Evolutionary conservation across 2,888 invertebrate genomes (phyloP).

Genomic region (Drosophila ezoana): DNA sequence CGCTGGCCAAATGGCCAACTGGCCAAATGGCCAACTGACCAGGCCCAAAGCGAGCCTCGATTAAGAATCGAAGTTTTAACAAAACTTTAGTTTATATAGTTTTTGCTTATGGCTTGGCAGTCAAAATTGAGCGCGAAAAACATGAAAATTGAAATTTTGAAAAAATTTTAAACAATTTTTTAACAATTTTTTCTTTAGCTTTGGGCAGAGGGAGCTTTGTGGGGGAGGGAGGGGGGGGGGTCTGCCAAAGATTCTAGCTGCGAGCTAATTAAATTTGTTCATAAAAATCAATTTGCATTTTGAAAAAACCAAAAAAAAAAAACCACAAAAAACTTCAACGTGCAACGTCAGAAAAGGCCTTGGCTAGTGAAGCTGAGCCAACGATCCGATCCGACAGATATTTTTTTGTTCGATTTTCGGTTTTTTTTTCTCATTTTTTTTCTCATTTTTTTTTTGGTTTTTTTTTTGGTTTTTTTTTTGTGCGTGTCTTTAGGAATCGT

Average conservation of each 20-base stretch:
- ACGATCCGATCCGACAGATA: constrained; percentile 54
- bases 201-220: not conserved
- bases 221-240: not conserved
- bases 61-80: constrained; percentile 49
- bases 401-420: constrained; percentile 19
- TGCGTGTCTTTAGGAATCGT: constrained; percentile 57
- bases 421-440: constrained; percentile 17
- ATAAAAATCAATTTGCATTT: constrained; percentile 81
- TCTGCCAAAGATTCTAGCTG: constrained; percentile 68
- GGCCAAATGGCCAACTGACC: not conserved
- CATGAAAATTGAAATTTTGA: too few relatives aligned
- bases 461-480: constrained; percentile 21
- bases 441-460: not conserved
- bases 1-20: not conserved
- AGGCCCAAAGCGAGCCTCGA: too few relatives aligned
- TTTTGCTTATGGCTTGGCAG: too few relatives aligned
- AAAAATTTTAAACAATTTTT: too few relatives aligned
- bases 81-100: constrained; percentile 15
- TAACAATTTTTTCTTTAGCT: too few relatives aligned
- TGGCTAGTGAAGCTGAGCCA: constrained; percentile 55
- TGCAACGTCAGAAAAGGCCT: constrained; percentile 80
- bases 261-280: constrained; percentile 82
- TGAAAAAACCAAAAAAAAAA: constrained; percentile 26
- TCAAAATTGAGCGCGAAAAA: too few relatives aligned
- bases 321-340: constrained; percentile 31